phyloP scores from a whole-genome alignment of 2,797 vertebrate species.

The Orientallactaga sibirica region DNA sequence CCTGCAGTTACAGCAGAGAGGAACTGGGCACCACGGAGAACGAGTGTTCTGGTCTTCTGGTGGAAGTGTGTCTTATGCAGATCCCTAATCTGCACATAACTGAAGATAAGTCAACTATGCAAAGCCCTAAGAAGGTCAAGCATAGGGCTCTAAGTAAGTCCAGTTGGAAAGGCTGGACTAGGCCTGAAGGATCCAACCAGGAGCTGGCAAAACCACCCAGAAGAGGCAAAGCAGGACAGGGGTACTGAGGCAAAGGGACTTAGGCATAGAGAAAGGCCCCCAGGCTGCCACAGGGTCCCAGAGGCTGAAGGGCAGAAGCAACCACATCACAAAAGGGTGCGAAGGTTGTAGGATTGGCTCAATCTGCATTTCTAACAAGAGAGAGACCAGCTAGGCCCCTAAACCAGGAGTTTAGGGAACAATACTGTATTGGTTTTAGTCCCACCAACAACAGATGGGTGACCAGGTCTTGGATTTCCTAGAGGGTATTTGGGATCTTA shows the following conservation, averaged over 20 bases:
- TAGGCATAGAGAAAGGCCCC: rapidly evolving
- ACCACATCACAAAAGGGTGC: too few relatives aligned
- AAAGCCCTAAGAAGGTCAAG: background rate
- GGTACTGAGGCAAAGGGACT: background rate
- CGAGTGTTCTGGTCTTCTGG: background rate
- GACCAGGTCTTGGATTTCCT: background rate
- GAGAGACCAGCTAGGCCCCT: background rate
- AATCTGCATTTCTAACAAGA: conserved; percentile 30
- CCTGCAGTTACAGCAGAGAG: background rate
- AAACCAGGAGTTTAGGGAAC: background rate
- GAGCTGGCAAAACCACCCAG: background rate
- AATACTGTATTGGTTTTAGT: background rate
- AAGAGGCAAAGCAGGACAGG: background rate
- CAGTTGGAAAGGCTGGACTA: background rate
- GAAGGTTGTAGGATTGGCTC: background rate
- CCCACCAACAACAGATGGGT: background rate
- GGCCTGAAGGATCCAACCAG: background rate
- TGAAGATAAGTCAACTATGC: conserved; percentile 27
- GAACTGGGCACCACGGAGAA: background rate
- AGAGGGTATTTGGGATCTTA: background rate
- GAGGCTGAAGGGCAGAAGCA: background rate
- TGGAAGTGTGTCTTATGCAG: background rate
- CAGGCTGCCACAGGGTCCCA: background rate
- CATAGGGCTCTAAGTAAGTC: background rate
- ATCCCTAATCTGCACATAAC: background rate